A percentile compares a stretch with the other conserved stretches of the same genome.
These are phyloP conservation scores for Charadrius vociferus DNA, from an alignment of 2,113 vertebrate genomes.

Conservation along the genomic window DNA sequence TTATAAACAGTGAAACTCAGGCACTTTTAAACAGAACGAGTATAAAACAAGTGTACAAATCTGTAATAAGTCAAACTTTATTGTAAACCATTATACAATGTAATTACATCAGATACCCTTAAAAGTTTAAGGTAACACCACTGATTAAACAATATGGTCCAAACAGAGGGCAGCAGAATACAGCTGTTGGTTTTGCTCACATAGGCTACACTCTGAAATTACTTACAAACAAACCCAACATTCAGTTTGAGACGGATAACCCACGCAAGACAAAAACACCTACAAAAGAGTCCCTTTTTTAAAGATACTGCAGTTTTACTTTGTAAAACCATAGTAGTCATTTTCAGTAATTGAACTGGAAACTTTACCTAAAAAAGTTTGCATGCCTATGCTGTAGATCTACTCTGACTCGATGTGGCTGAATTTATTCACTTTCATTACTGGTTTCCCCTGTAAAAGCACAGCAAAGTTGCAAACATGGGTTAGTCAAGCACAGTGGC, in stretches of 20 bases:
- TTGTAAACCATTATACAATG: conserved; percentile 84
- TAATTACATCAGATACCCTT: conserved; percentile 73
- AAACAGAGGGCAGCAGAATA: conserved; percentile 49
- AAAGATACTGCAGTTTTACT: conserved; percentile 53
- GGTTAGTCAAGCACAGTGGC: conserved; percentile 60
- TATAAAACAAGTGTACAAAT: conserved; percentile 8
- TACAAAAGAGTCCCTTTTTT: conserved; percentile 49
- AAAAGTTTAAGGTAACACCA: conserved; percentile 59
- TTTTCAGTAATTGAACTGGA: conserved; percentile 42
- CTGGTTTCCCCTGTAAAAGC: conserved; percentile 13
- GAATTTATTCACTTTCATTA: neutral
- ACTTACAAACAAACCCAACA: conserved; percentile 43
- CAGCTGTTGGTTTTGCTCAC: conserved; percentile 41
- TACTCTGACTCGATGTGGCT: neutral
- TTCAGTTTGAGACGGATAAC: conserved; percentile 3
- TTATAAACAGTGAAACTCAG: fast-evolving
- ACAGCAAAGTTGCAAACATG: conserved; percentile 40
- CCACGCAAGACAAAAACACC: conserved; percentile 28
- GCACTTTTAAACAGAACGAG: neutral
- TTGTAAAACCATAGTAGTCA: conserved; percentile 56
- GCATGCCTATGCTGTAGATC: conserved; percentile 40
- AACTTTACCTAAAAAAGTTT: conserved; percentile 46
- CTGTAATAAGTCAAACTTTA: conserved; percentile 80
- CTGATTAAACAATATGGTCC: conserved; percentile 34
- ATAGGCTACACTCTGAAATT: conserved; percentile 32